Evolutionary conservation across 1,140 invertebrate genomes (phyloP).

Genomic region (Lasaia peninsularis): DNA sequence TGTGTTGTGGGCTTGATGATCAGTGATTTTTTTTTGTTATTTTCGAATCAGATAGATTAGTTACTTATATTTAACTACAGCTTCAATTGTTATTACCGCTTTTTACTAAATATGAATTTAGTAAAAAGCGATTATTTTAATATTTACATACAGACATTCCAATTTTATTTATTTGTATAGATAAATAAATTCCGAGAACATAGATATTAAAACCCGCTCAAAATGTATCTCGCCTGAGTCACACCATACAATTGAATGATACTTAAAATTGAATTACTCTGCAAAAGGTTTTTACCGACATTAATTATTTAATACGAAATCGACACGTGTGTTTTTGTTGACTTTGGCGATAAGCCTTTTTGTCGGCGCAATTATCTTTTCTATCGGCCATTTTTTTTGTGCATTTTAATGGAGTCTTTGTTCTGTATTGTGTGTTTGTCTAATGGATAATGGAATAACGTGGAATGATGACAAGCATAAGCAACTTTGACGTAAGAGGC

Average conservation of each 20-base stretch:
- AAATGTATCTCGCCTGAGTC: not conserved
- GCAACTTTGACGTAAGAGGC: not conserved
- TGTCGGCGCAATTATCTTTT: slow-evolving; percentile 13
- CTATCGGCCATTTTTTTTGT: slow-evolving; percentile 3
- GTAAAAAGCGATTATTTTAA: too few relatives aligned
- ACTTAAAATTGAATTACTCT: slow-evolving; percentile 22
- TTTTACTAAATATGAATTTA: too few relatives aligned
- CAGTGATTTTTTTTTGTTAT: too few relatives aligned
- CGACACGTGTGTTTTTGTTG: slow-evolving; percentile 26
- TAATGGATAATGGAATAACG: slow-evolving; percentile 1
- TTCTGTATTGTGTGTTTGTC: slow-evolving; percentile 8
- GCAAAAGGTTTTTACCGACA: slow-evolving; percentile 25
- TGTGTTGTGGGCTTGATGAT: too few relatives aligned
- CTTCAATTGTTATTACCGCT: too few relatives aligned
- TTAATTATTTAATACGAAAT: slow-evolving; percentile 31
- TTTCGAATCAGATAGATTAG: too few relatives aligned
- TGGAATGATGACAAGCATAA: not conserved
- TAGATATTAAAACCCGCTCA: too few relatives aligned
- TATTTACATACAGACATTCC: too few relatives aligned
- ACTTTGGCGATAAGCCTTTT: slow-evolving; percentile 5
- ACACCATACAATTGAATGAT: not conserved
- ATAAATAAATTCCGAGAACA: too few relatives aligned
- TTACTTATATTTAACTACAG: too few relatives aligned
- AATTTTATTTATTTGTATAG: too few relatives aligned
- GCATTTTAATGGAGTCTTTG: slow-evolving; percentile 7